Conservation (phyloP, 2,888 invertebrate species). For the Sinelater perroti region DNA sequence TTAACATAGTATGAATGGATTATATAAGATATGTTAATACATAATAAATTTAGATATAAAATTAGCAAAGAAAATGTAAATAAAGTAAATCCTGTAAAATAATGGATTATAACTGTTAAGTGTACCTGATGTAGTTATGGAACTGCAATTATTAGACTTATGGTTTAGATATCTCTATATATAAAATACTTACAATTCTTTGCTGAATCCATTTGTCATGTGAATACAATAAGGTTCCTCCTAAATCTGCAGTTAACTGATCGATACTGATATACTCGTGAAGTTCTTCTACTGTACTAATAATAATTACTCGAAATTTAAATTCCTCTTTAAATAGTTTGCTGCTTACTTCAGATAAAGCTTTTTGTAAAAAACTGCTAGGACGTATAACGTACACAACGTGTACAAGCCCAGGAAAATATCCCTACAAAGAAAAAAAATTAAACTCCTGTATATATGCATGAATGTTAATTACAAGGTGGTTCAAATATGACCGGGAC, state of each 20-base stretch:
- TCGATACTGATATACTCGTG: slow-evolving; percentile 84
- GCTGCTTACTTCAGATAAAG: slow-evolving; percentile 93
- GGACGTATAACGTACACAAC: slow-evolving; percentile 94
- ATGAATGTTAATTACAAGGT: not conserved
- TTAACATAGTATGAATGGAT: no score
- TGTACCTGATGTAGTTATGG: no score
- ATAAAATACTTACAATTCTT: slow-evolving; percentile 78
- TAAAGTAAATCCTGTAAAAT: not conserved
- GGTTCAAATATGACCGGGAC: not conserved
- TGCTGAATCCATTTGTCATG: slow-evolving; percentile 98
- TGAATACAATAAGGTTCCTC: slow-evolving; percentile 87
- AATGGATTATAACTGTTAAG: slow-evolving; percentile 1
- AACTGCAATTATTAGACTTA: not conserved
- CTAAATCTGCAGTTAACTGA: slow-evolving; percentile 89
- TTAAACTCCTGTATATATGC: not conserved
- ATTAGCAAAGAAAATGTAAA: no score
- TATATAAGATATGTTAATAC: no score
- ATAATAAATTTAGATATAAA: no score
- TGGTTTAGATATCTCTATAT: no score
- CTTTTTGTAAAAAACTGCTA: slow-evolving; percentile 93
- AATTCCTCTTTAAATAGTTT: slow-evolving; percentile 92
- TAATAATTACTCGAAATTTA: slow-evolving; percentile 88
- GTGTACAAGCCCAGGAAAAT: slow-evolving; percentile 92
- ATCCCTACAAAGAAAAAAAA: slow-evolving; percentile 71
- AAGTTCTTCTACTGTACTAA: slow-evolving; percentile 85